Evolutionary conservation across 2,888 invertebrate species (phyloP).

Genomic region (Tanypteryx hageni): DNA sequence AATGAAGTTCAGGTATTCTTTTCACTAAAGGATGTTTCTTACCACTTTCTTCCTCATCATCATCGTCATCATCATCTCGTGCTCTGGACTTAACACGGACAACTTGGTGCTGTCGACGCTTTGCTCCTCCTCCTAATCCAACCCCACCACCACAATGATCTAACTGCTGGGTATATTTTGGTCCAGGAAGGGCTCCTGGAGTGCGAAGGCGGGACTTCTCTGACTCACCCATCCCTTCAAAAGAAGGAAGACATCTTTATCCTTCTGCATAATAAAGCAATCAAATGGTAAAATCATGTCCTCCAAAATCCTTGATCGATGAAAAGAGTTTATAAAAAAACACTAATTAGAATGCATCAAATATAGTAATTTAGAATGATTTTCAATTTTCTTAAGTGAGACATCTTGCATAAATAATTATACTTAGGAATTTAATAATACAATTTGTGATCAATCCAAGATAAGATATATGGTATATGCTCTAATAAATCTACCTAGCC

Average conservation of each 20-base stretch:
- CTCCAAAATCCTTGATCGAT: background rate
- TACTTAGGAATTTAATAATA: too few species aligned
- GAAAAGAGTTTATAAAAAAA: too few species aligned
- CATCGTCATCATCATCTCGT: slow-evolving; percentile 44
- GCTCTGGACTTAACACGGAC: slow-evolving; percentile 80
- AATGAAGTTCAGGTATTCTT: too few species aligned
- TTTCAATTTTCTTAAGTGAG: background rate
- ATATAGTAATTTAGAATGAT: background rate
- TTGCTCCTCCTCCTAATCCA: slow-evolving; percentile 73
- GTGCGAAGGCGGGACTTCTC: slow-evolving; percentile 83
- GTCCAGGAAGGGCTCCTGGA: slow-evolving; percentile 74
- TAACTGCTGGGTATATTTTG: slow-evolving; percentile 76
- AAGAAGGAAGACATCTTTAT: background rate
- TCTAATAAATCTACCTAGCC: too few species aligned
- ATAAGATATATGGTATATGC: too few species aligned
- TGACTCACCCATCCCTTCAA: slow-evolving; percentile 76
- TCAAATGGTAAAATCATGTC: background rate
- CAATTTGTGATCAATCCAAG: too few species aligned
- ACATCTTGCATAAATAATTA: too few species aligned
- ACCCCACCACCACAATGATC: slow-evolving; percentile 74
- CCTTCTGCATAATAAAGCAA: too few species aligned
- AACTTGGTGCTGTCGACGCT: slow-evolving; percentile 74
- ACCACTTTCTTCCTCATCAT: slow-evolving; percentile 61
- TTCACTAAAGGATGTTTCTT: background rate
- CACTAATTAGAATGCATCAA: background rate